Percentiles rank a stretch among this genome's conserved stretches.
phyloP scores from a whole-genome alignment of 2,113 vertebrate genomes.

The Hydropotes inermis region DNA sequence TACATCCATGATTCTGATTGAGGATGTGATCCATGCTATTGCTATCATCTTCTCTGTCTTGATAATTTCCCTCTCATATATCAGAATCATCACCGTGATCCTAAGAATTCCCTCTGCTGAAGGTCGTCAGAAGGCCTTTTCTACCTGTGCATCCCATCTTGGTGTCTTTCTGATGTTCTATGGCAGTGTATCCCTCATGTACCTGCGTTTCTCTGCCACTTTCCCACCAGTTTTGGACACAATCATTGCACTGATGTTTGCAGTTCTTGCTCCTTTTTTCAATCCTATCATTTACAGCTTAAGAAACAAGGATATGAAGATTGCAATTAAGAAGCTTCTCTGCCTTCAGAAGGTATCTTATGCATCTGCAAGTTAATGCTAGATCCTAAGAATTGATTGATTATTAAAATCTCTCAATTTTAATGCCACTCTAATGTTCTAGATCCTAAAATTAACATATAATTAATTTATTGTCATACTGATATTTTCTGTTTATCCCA shows the following conservation, averaged over 20 bases:
- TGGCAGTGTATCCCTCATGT: slow-evolving; percentile 71
- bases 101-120: slow-evolving; percentile 50
- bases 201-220: slow-evolving; percentile 65
- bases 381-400: background rate
- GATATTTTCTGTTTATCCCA: background rate
- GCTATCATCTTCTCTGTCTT: slow-evolving; percentile 54
- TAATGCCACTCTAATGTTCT: background rate
- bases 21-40: slow-evolving; percentile 59
- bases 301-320: slow-evolving; percentile 73
- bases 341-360: background rate
- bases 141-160: slow-evolving; percentile 66
- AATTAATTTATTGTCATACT: background rate
- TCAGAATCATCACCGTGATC: slow-evolving; percentile 61
- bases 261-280: slow-evolving; percentile 67
- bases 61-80: slow-evolving; percentile 67
- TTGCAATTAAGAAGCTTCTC: slow-evolving; percentile 40
- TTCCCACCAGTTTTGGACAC: slow-evolving; percentile 67
- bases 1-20: slow-evolving; percentile 52
- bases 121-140: slow-evolving; percentile 65
- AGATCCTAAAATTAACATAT: background rate
- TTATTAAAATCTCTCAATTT: background rate
- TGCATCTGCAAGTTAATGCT: background rate
- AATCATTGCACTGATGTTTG: slow-evolving; percentile 68
- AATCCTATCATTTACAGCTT: slow-evolving; percentile 77
- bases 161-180: slow-evolving; percentile 70